Base-by-base conservation (phyloP, 2,113 vertebrate genomes). In the Oryzias woworae region DNA sequence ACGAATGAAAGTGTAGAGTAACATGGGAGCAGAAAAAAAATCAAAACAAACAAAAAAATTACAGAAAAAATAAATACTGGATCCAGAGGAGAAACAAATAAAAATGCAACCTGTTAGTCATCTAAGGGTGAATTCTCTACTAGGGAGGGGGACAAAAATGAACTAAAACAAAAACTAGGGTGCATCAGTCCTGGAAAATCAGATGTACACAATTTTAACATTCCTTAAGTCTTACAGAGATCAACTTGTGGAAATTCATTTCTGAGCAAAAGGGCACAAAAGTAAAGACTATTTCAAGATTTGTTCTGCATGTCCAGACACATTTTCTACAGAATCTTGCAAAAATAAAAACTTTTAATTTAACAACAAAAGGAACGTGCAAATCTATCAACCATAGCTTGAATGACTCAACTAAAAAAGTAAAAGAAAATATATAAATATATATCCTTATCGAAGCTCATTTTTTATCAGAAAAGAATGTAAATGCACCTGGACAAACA, bases 401-500 rank as follows among this genome's bases (percentile, higher is more conserved):
- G 41, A 47, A 70, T 7, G 0, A 48, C 22, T 50, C 2, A n/a
- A 41, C n/a, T 2, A 8, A 18, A 4, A 45, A 14, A 28, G 36
- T 7, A 2, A 6, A 51, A 28, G 1, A 28, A 45, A 62, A 22
- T 41, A 7, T 18, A 14, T 44, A 49, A 53, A 23, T 45, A 22
- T 1, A 4, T 42, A 51, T 41, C 63, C 10, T 1, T 17, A 51
- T 58, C n/a, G 5, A 10, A 14, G 3, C 28, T 24, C 13, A 48
- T 18, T 50, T 36, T 4, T 53, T 3, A 24, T 17, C 28, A 12
- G 52, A 26, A 48, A 50, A 31, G 65, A 71, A 31, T 17, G 14
- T 28, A 70, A 78, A 86, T 69, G 73, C 45, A 66, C 84, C 80
- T 82, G 86, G 78, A 90, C 81, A 83, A 60, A 81, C 84, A 88